These are phyloP conservation scores for Drosophila mimetica DNA, from an alignment of 2,888 invertebrate genomes.

Conservation along the genomic window DNA sequence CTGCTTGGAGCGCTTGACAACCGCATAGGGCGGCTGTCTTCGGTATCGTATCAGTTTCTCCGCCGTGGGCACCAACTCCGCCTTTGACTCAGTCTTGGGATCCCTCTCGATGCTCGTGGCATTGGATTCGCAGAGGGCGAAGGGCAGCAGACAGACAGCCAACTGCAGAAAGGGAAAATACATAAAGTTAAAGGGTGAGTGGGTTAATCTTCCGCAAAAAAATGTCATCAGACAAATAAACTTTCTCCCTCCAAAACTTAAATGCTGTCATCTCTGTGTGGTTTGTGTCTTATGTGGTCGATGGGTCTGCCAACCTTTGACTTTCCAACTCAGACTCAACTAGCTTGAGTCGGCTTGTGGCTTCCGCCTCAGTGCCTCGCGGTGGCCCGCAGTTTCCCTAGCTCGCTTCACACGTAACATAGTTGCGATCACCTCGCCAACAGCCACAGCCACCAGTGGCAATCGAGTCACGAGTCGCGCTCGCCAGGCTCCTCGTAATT, in stretches of 20 bases:
- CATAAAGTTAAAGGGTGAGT: conserved; percentile 21
- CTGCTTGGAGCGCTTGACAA: conserved; percentile 68
- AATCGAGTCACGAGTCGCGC: conserved; percentile 32
- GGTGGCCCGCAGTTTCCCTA: conserved; percentile 10
- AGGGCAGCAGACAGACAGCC: conserved; percentile 33
- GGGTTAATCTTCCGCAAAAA: conserved; percentile 49
- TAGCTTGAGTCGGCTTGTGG: conserved; percentile 9
- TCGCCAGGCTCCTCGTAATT: conserved; percentile 35
- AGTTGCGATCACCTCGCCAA: conserved; percentile 29
- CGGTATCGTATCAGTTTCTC: conserved; percentile 77
- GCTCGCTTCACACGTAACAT: conserved; percentile 28
- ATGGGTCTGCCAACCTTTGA: conserved; percentile 41
- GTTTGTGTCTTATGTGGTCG: conserved; percentile 19
- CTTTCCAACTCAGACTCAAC: conserved; percentile 31
- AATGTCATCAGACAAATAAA: conserved; percentile 41
- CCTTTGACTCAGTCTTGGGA: conserved; percentile 5
- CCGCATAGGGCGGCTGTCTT: conserved; percentile 77
- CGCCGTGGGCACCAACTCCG: conserved; percentile 60
- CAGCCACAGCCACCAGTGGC: conserved; percentile 15
- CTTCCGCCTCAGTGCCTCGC: conserved; percentile 38
- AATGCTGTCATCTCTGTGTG: conserved; percentile 45
- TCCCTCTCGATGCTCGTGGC: conserved; percentile 13
- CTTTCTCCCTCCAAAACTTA: conserved; percentile 39
- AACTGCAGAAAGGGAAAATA: conserved; percentile 16
- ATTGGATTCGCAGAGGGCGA: conserved; percentile 27